Percentiles rank a stretch among this genome's conserved stretches.
phyloP scores from a whole-genome alignment of 2,797 vertebrate species.

The Melanotaenia boesemani region DNA sequence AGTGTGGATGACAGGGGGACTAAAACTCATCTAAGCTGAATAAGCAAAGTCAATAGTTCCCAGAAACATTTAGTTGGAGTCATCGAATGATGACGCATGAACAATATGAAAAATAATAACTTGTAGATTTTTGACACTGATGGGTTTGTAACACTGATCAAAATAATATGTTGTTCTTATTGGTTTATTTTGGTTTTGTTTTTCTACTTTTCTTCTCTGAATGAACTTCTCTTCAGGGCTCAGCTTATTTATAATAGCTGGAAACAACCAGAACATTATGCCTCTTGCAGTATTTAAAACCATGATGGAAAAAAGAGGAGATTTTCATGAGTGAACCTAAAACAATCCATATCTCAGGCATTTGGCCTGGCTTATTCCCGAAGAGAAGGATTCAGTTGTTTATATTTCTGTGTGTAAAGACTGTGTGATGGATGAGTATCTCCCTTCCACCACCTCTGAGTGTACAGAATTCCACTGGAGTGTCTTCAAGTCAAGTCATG shows the following conservation, averaged over 20 bases:
- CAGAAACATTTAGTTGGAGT: neutral
- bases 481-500: slow-evolving; percentile 43
- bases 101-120: too few species aligned
- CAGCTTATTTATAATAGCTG: neutral
- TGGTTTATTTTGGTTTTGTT: neutral
- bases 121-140: too few species aligned
- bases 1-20: neutral
- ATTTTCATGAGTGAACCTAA: slow-evolving; percentile 3
- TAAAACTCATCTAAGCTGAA: neutral
- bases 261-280: slow-evolving; percentile 6
- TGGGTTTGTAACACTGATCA: too few species aligned
- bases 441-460: neutral
- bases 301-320: neutral
- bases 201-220: neutral
- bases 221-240: neutral
- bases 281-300: slow-evolving; percentile 11
- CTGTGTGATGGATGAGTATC: slow-evolving; percentile 22
- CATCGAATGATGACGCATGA: too few species aligned
- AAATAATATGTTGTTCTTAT: neutral
- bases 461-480: slow-evolving; percentile 27
- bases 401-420: slow-evolving; percentile 32
- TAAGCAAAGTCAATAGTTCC: neutral
- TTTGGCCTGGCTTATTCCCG: neutral
- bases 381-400: slow-evolving; percentile 43
- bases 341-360: slow-evolving; percentile 24